These are phyloP conservation scores for Ailuropoda melanoleuca DNA, from an alignment of 2,113 vertebrate genomes.

Conservation along the genomic window DNA sequence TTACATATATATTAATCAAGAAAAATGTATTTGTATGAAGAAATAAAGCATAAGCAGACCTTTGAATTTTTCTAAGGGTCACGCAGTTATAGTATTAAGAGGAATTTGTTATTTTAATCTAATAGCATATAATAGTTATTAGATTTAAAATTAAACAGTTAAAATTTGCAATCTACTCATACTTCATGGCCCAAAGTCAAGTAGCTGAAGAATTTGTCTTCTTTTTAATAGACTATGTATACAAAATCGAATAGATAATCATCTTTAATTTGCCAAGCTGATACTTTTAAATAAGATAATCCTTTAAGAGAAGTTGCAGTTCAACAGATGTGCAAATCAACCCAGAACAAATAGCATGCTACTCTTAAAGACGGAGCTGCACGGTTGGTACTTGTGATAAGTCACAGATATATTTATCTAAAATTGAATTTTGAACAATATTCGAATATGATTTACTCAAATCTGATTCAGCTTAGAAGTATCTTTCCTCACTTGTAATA, in stretches of 20 bases:
- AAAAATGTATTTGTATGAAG: conserved; percentile 1
- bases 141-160: conserved; percentile 28
- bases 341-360: neutral
- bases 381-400: conserved; percentile 49
- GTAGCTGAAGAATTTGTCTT: neutral
- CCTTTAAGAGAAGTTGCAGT: conserved; percentile 45
- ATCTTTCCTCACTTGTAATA: conserved; percentile 45
- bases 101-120: conserved; percentile 36
- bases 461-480: conserved; percentile 30
- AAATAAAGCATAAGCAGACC: neutral
- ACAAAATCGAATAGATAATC: conserved; percentile 65
- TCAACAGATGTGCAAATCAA: conserved; percentile 53
- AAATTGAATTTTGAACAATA: conserved; percentile 73
- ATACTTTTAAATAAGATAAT: conserved; percentile 62
- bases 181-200: neutral
- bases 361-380: neutral
- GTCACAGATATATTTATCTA: conserved; percentile 55
- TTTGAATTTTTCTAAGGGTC: neutral
- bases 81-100: neutral
- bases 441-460: conserved; percentile 58
- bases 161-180: conserved; percentile 18
- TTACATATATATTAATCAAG: neutral
- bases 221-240: conserved; percentile 41
- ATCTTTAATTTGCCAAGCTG: conserved; percentile 57
- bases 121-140: neutral